Evolutionary conservation across 2,113 vertebrate species (phyloP).

Genomic region (Solenodon paradoxus): DNA sequence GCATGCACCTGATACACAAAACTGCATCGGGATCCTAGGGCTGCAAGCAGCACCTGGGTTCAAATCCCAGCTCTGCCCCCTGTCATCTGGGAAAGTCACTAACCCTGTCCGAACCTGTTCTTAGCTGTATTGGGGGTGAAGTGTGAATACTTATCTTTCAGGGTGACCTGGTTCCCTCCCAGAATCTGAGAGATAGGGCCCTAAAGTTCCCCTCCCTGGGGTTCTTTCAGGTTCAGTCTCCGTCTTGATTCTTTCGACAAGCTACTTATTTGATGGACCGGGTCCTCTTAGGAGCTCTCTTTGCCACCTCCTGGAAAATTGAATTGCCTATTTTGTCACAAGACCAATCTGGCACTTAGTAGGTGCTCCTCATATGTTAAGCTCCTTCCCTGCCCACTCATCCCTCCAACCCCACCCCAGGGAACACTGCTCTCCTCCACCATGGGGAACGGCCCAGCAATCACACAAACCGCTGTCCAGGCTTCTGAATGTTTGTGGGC

Average conservation of each 20-base stretch:
- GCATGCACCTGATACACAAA: too few species aligned
- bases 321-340: neutral
- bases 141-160: neutral
- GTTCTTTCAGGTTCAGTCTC: neutral
- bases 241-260: neutral
- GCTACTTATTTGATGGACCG: neutral
- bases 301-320: neutral
- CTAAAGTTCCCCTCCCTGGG: too few species aligned
- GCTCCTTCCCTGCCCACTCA: neutral
- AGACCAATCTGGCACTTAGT: neutral
- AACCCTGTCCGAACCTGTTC: neutral
- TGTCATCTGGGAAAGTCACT: neutral
- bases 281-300: neutral
- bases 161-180: neutral
- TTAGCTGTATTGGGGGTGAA: fast-evolving
- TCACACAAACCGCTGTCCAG: neutral
- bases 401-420: neutral
- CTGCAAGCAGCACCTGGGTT: neutral
- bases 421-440: neutral
- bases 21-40: neutral
- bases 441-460: neutral
- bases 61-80: neutral
- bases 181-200: too few species aligned
- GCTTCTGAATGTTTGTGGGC: neutral
- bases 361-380: neutral